Percentiles rank a stretch among this genome's conserved stretches.
Conservation (phyloP, 1,140 invertebrate genomes). For the Brachionus paranguensis region DNA sequence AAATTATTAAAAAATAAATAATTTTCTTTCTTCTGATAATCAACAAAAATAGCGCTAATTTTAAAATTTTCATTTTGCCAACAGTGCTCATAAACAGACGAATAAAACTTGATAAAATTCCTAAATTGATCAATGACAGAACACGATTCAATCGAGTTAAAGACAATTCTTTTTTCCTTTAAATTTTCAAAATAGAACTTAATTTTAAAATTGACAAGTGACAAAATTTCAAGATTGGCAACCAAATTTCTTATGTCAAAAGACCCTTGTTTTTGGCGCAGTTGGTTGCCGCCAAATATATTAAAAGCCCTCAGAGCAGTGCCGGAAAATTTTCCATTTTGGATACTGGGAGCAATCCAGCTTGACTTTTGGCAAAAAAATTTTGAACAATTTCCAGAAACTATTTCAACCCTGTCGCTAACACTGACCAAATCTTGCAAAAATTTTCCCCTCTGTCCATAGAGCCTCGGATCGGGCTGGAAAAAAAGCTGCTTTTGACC, state of each 20-base stretch:
- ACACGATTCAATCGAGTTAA: not conserved
- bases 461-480: not conserved
- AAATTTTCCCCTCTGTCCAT: not conserved
- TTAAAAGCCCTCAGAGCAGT: not conserved
- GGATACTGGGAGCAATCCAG: not conserved
- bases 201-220: not conserved
- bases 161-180: not conserved
- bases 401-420: not conserved
- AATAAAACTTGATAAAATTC: not conserved
- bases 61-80: not conserved
- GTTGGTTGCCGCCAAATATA: not conserved
- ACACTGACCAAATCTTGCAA: not conserved
- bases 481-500: not conserved
- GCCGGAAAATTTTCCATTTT: not conserved
- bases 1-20: conserved; percentile 12
- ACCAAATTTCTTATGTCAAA: not conserved
- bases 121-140: not conserved
- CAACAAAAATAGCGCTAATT: not conserved
- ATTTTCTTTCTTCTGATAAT: not conserved
- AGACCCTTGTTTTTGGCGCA: not conserved
- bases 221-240: not conserved
- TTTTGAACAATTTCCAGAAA: not conserved
- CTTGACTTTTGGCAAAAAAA: not conserved
- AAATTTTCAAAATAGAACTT: not conserved
- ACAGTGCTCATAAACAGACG: not conserved